A percentile compares a stretch with the other conserved stretches of the same genome.
Conservation (phyloP, 2,113 vertebrate genomes). For the Silurus glanis region DNA sequence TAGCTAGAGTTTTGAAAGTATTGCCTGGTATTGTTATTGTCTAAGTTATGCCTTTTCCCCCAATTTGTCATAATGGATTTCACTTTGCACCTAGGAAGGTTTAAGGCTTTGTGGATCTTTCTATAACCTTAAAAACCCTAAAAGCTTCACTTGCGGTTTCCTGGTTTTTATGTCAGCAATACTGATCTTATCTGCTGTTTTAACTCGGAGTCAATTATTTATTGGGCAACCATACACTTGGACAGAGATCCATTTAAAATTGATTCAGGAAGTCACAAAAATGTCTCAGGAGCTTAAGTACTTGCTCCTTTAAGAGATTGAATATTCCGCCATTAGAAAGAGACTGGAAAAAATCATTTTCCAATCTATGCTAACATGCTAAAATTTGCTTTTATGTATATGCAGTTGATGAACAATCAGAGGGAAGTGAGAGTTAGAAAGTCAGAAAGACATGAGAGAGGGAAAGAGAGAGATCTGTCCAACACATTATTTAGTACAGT, state of each 20-base stretch:
- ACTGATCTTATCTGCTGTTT: background rate
- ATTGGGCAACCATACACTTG: background rate
- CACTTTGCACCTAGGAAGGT: background rate
- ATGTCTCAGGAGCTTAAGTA: background rate
- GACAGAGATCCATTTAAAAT: background rate
- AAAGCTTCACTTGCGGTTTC: background rate
- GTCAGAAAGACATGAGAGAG: background rate
- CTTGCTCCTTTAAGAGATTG: background rate
- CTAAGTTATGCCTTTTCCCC: background rate
- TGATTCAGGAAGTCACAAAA: background rate
- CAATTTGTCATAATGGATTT: background rate
- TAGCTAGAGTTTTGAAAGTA: background rate
- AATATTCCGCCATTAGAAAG: background rate
- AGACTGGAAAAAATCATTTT: background rate
- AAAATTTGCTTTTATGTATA: too few species aligned
- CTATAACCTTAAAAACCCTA: background rate
- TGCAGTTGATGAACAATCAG: too few species aligned
- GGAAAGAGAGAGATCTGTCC: background rate
- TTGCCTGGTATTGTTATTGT: background rate
- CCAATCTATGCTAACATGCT: background rate
- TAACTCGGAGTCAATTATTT: background rate
- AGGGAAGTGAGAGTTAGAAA: background rate
- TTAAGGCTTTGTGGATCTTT: background rate
- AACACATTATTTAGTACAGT: background rate
- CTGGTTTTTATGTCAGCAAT: background rate